These are phyloP conservation scores for Microplitis mediator DNA, from an alignment of 1,140 invertebrate species.

Conservation along the genomic window DNA sequence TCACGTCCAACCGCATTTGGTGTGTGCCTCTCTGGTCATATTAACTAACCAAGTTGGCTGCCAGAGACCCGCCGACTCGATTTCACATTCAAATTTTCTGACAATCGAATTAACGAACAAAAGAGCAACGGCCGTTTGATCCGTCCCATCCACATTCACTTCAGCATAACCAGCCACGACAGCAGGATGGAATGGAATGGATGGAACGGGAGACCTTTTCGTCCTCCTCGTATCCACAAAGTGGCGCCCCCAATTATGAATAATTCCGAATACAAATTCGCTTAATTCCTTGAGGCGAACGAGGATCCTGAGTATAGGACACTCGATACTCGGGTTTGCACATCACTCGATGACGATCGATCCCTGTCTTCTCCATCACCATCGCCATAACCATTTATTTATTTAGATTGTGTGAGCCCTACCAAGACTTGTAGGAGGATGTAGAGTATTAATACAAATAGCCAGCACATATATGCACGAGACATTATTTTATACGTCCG, in stretches of 20 bases:
- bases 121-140: constrained; percentile 59
- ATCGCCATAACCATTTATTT: not conserved
- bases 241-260: constrained; percentile 52
- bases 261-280: constrained; percentile 53
- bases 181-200: not conserved
- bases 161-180: not conserved
- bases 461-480: not conserved
- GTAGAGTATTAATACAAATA: too few relatives aligned
- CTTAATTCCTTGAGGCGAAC: constrained; percentile 42
- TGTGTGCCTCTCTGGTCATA: not conserved
- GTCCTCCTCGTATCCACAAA: constrained; percentile 32
- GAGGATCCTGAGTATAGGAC: not conserved
- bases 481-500: constrained; percentile 23
- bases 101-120: constrained; percentile 58
- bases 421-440: too few relatives aligned
- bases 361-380: not conserved
- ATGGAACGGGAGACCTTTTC: not conserved
- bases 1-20: too few relatives aligned
- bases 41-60: not conserved
- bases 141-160: constrained; percentile 34
- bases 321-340: not conserved
- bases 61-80: constrained; percentile 30
- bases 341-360: too few relatives aligned
- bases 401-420: too few relatives aligned
- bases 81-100: constrained; percentile 58